Base-by-base conservation (phyloP, 64 coral and sea anemone genomes). In the Acropora tenuis region DNA sequence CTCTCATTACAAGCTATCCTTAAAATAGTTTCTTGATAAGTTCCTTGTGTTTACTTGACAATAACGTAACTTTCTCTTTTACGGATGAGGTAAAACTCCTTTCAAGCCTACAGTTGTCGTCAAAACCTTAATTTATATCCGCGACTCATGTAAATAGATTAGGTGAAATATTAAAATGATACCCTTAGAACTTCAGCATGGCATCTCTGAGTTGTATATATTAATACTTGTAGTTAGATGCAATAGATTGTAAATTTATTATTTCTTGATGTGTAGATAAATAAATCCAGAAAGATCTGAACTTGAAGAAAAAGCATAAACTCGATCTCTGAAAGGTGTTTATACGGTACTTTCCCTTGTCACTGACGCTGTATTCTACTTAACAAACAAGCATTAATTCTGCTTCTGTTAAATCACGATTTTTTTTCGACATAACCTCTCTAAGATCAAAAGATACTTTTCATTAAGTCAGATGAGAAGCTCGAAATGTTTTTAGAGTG, bases 201-300 rank as follows among this genome's bases (percentile, higher is more conserved):
- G 43, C 82, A 48, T 1, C 45, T 20, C 48, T 41, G 16, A 84
- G 59, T 30, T 85, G 43, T 85, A 85, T 72, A 71, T 71, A 71
- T 69, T 85, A 20, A 41, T 72, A 71, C 61, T 47, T 72, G 49
- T 85, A 71, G 65, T 85, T 72, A 85, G 65, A 71, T 85, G 30
- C 17, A 49, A 85, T 20, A 85, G 65, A 85, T 85, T 85, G 82
- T 85, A 85, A 85, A 85, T 85, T 71, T 72, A 85, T 78, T 78
- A 81, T 85, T 85, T 69, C 16, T 3, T 68, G 66, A 85, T 72
- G 72, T 85, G 44, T 85, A 69, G 63, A 71, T 85, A 10, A 84
- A 85, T 85, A 85, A 85, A 85, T 72, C 45, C 66, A 71, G 82
- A 18, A 69, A 84, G 44, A 48, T 85, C 43, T 69, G 15, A 84